Percentiles rank a stretch among this genome's conserved stretches.
Evolutionary conservation across 2,113 vertebrate species (phyloP).

Genomic region (Polyodon spathula): DNA sequence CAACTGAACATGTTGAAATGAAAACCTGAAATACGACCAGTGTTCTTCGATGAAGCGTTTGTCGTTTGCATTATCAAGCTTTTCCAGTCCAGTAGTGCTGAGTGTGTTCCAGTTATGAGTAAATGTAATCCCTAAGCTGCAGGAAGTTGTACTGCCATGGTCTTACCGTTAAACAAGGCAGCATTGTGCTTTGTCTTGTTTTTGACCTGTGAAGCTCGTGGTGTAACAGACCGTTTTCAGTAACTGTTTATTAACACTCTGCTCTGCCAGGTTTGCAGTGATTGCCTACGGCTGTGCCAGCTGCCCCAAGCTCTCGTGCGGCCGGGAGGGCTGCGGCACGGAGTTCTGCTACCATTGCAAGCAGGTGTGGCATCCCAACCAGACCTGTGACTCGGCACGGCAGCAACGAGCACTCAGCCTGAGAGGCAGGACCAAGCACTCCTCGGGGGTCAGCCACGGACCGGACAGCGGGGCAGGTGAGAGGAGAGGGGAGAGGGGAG

Average conservation of each 20-base stretch:
- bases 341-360: conserved; percentile 99
- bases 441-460: conserved; percentile 80
- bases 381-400: conserved; percentile 92
- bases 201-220: too few relatives aligned
- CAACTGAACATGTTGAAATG: too few relatives aligned
- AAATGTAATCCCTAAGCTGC: not conserved
- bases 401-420: conserved; percentile 87
- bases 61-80: too few relatives aligned
- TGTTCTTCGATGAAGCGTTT: too few relatives aligned
- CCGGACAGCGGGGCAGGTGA: conserved; percentile 86
- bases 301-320: conserved; percentile 89
- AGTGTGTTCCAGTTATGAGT: not conserved
- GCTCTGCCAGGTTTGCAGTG: conserved; percentile 74
- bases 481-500: too few relatives aligned
- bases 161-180: too few relatives aligned
- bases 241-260: conserved; percentile 17
- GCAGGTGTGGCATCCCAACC: conserved; percentile 97
- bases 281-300: conserved; percentile 96
- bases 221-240: too few relatives aligned
- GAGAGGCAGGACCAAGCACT: conserved; percentile 84
- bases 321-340: conserved; percentile 85
- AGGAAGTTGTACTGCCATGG: too few relatives aligned
- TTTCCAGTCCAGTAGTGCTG: not conserved
- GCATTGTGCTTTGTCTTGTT: not conserved
- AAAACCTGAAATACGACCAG: too few relatives aligned